Evolutionary conservation across 2,113 vertebrate species (phyloP), one percentile per base, ranked within the genome.

Genomic region (Recurvirostra avosetta): DNA sequence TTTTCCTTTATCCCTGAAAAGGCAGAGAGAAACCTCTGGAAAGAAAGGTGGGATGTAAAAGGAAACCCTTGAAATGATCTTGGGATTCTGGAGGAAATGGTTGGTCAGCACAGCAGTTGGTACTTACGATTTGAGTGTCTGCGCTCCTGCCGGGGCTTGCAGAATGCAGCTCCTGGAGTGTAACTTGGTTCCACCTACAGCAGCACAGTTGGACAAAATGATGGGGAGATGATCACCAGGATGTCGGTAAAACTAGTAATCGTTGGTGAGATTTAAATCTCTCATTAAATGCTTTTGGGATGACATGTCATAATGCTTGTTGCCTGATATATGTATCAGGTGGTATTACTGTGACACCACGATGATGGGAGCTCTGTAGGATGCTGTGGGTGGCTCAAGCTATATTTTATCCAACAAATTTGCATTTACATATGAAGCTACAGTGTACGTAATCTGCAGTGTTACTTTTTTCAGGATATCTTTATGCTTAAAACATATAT

Each of bases 281-380:
- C 7, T 1, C 26, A 0, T 17, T 4, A 2, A 49, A 26, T 19
- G 62, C 76, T 29, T 40, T 12, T 58, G 79, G 77, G 92, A 2
- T 53, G 40, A 19, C 0, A 0, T 19, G 41, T 38, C 12, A 0
- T 32, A 19, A 32, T 0, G 0, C 0, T 36, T 59, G 76, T 52
- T 67, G 50, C 63, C 40, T 32, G 8, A 0, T 3, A 0, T 1
- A 0, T 5, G 2, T 16, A 6, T 41, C 5, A 0, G 43, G 21
- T 30, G 63, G 11, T 20, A 23, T 36, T 36, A 1, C 50, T 36
- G 62, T 30, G 62, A 9, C 79, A 27, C 41, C 30, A 1, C 0
- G 0, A 0, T 8, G 34, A 0, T n/a, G 43, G 58, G 58, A 21
- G 1, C 71, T 49, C 80, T 47, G 18, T 11, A 49, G 80, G 79